Evolutionary conservation across 2,888 invertebrate species (phyloP), one percentile per base, ranked within the genome.

Genomic region (Lumbricus terrestris): DNA sequence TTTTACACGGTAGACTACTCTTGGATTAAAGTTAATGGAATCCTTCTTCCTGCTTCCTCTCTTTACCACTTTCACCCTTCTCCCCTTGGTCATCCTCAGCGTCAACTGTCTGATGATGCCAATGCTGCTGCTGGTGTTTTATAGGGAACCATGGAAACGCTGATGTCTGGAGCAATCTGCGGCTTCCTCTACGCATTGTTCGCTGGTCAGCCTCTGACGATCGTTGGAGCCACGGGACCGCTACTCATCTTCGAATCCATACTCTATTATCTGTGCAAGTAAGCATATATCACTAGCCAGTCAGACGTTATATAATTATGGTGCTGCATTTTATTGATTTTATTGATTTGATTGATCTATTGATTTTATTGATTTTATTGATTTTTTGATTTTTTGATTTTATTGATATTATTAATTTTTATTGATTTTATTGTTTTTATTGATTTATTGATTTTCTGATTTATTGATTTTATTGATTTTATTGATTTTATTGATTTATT

Each of bases 111-210:
- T 88, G 18, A 34, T 89, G 40, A 33, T 47, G 88, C 18, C 5
- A 33, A 35, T 33, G 29, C 3, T 35, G 40, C 4, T 38, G 69
- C 13, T 54, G 42, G 5, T 47, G 34, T 20, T 82, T 23, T 90
- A 40, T 92, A 95, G 95, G 96, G 96, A 29, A 96, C 96, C 3
- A 94, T 96, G 92, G 96, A 96, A 93, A 96, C 96, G 92, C 93
- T 96, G 13, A 93, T 96, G 89, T 95, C 96, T 37, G 96, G 95
- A 40, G 93, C 94, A 40, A 93, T 95, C 29, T 95, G 95, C 92
- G 95, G 95, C 8, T 92, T 94, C 18, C 90, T 94, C 6, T 95
- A 95, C 92, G 93, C 94, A n/a, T 90, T 95, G 54, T 94, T 95
- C 91, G 93, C 95, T 90, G 96, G 95, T 15, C 96, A 96, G 91